Percentiles rank a stretch among this genome's conserved stretches.
These are phyloP conservation scores for Alauda arvensis DNA, from an alignment of 2,797 vertebrate genomes.

Conservation along the genomic window DNA sequence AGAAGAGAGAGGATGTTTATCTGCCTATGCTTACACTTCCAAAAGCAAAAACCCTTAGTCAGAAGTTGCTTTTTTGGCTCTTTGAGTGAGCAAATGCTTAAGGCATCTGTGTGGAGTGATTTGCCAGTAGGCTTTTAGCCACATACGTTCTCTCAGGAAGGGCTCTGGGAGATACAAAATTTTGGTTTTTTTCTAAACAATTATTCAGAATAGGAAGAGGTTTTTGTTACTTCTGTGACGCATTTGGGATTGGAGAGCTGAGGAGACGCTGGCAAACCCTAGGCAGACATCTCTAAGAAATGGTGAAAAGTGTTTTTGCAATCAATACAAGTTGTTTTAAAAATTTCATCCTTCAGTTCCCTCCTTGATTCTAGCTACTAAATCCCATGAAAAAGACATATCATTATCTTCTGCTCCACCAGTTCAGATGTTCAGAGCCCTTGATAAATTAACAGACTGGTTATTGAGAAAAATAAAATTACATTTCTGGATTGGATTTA, in stretches of 20 bases:
- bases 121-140: neutral
- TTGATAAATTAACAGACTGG: conserved; percentile 44
- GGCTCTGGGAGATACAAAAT: neutral
- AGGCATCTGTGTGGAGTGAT: neutral
- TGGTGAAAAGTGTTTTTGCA: neutral
- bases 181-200: neutral
- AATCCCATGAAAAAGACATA: conserved; percentile 10
- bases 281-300: neutral
- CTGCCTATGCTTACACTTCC: neutral
- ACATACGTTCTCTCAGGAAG: neutral
- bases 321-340: conserved; percentile 14
- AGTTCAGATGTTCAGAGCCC: conserved; percentile 18
- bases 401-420: conserved; percentile 15
- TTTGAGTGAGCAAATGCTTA: neutral
- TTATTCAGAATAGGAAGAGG: neutral
- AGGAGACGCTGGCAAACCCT: neutral
- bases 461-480: conserved; percentile 65
- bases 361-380: conserved; percentile 16
- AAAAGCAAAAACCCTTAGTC: neutral
- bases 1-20: neutral
- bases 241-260: neutral
- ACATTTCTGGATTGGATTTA: conserved; percentile 66
- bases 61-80: neutral
- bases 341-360: conserved; percentile 1
- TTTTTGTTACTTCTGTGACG: neutral